phyloP scores from a whole-genome alignment of 2,797 vertebrate species.

The Myotis pilosus region DNA sequence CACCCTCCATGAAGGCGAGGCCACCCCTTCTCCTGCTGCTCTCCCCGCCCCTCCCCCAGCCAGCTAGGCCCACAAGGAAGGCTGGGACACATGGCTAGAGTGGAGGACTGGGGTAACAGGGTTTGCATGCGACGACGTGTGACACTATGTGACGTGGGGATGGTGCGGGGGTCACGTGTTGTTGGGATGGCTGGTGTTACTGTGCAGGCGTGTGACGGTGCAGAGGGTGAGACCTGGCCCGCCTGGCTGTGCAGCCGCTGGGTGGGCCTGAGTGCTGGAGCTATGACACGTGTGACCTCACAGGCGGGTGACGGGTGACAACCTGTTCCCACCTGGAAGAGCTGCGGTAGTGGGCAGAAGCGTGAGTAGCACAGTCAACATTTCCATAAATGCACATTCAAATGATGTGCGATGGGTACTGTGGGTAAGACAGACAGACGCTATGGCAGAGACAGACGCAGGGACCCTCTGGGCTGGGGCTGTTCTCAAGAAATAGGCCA shows the following conservation, averaged over 20 bases:
- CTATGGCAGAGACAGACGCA: background rate
- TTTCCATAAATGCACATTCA: background rate
- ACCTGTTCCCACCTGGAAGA: background rate
- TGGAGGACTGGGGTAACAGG: background rate
- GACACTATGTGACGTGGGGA: background rate
- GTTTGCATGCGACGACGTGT: background rate
- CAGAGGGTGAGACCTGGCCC: background rate
- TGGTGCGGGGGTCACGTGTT: background rate
- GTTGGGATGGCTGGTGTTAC: background rate
- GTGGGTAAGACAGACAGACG: background rate
- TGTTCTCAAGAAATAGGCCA: background rate
- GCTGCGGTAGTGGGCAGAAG: background rate
- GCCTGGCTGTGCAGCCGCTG: background rate
- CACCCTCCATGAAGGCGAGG: constrained; percentile 70
- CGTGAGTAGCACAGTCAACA: rapidly evolving
- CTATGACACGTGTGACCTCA: background rate
- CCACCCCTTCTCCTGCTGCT: constrained; percentile 61
- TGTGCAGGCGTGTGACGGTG: background rate
- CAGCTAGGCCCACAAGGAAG: background rate
- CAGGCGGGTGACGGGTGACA: background rate
- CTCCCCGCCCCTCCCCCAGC: background rate
- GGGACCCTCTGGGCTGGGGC: background rate
- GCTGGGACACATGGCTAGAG: background rate
- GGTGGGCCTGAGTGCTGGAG: background rate
- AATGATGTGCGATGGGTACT: too few species aligned